These are phyloP conservation scores for Buphagus erythrorhynchus DNA, from an alignment of 2,797 vertebrate species.

Conservation along the genomic window DNA sequence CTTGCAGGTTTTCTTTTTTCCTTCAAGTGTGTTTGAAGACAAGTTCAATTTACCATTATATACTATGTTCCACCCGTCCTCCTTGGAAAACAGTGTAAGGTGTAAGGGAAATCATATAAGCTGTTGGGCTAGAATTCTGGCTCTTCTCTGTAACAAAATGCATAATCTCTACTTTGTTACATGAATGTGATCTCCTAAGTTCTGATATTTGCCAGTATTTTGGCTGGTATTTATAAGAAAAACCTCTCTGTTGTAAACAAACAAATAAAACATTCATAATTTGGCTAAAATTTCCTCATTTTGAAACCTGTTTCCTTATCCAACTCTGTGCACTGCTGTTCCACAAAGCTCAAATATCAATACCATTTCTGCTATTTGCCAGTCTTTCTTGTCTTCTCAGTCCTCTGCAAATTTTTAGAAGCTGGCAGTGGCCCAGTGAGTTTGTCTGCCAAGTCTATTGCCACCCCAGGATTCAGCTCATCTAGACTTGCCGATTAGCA, in stretches of 20 bases:
- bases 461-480: not conserved
- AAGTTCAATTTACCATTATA: not conserved
- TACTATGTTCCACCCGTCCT: not conserved
- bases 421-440: not conserved
- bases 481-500: not conserved
- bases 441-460: slow-evolving; percentile 8
- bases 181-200: fast-evolving
- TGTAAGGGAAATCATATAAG: not conserved
- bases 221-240: not conserved
- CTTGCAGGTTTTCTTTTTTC: not conserved
- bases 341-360: not conserved
- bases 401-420: not conserved
- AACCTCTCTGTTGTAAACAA: fast-evolving
- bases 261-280: not conserved
- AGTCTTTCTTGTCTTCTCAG: not conserved
- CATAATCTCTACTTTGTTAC: not conserved
- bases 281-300: not conserved
- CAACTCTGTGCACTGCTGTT: not conserved
- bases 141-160: not conserved
- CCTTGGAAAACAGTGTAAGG: not conserved
- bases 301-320: not conserved
- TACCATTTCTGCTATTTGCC: not conserved
- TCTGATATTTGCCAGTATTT: not conserved
- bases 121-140: not conserved
- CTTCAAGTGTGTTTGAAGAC: not conserved